Conservation (phyloP, 2,797 vertebrate species). For the Acipenser transmontanus region DNA sequence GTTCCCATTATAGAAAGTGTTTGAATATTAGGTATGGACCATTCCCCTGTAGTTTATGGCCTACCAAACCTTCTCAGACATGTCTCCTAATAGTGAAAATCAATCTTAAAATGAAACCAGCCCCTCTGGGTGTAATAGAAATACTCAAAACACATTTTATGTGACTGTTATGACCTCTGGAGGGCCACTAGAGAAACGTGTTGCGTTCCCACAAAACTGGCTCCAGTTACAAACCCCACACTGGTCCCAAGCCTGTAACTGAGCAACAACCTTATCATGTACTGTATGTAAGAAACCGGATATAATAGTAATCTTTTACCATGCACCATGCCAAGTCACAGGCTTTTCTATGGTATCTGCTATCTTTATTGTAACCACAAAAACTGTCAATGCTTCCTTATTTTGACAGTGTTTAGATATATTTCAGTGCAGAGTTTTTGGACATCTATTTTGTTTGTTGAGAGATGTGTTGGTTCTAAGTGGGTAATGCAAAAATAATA, state of each 20-base stretch:
- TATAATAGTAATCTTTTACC: slow-evolving; percentile 18
- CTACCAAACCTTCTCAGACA: slow-evolving; percentile 43
- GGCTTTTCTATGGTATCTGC: too few species aligned
- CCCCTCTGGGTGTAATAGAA: slow-evolving; percentile 39
- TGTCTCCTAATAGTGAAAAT: slow-evolving; percentile 41
- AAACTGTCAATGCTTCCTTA: too few species aligned
- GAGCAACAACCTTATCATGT: slow-evolving; percentile 14
- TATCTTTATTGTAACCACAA: too few species aligned
- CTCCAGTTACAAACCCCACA: slow-evolving; percentile 11
- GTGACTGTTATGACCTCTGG: slow-evolving; percentile 38
- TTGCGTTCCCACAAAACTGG: slow-evolving; percentile 21
- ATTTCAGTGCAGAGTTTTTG: too few species aligned
- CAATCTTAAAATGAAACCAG: slow-evolving; percentile 41
- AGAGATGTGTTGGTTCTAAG: too few species aligned
- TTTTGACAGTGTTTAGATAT: too few species aligned
- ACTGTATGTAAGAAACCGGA: slow-evolving; percentile 15
- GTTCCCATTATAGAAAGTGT: slow-evolving; percentile 41
- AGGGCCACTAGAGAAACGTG: slow-evolving; percentile 34
- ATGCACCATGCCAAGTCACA: too few species aligned
- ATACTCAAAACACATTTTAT: slow-evolving; percentile 39
- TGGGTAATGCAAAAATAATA: too few species aligned
- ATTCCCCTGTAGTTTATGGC: slow-evolving; percentile 26
- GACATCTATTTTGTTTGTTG: too few species aligned
- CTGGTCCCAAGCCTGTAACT: slow-evolving; percentile 13
- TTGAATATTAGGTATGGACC: slow-evolving; percentile 22